Base-by-base conservation (phyloP, 2,113 vertebrate genomes). In the Daboia siamensis region DNA sequence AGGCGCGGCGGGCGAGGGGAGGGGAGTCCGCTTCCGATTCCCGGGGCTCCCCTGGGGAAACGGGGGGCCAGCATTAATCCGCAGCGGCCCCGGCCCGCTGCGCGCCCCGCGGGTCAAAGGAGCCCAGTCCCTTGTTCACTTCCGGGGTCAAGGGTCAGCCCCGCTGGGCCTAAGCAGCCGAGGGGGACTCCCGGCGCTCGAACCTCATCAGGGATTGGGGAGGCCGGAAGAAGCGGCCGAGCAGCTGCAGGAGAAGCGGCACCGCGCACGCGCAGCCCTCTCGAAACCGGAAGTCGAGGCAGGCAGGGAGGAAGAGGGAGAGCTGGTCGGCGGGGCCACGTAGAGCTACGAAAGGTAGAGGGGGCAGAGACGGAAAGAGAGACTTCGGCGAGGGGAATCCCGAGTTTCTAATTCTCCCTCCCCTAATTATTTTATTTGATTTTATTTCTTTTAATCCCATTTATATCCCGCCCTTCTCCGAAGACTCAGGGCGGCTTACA, bases 151-250 rank as follows among this genome's bases (percentile, higher is more conserved):
- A 92, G 94, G 94, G 91, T 96, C 96, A 95, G 69, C 89, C 33
- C 56, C 33, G 10, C 92, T 20, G 7, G 69, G 93, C 91, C 86
- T 64, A 26, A 90, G 51, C 8, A n/a, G 88, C 39, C 84, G 46
- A 5, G 0, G 7, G 46, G 64, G 74, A 51, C 92, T 33, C 93
- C 93, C 90, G 92, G 0, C 93, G 90, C 0, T 92, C 93, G 6
- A 91, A 90, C 93, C 94, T 93, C 74, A 94, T 92, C 93, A 57
- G 24, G 56, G 95, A 92, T 92, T 95, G 92, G 87, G 91, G 64
- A 96, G 97, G 96, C 97, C 96, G 97, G 96, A 97, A 97, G 96
- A 95, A 91, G 94, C 90, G 94, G 89, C 56, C 92, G 86, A 88
- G 80, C 33, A 93, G 21, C 86, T 89, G 57, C 80, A 87, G 80